Percentiles rank a stretch among this genome's conserved stretches.
These are phyloP conservation scores for Lasioglossum calceatum DNA, from an alignment of 2,888 invertebrate genomes.

Conservation along the genomic window DNA sequence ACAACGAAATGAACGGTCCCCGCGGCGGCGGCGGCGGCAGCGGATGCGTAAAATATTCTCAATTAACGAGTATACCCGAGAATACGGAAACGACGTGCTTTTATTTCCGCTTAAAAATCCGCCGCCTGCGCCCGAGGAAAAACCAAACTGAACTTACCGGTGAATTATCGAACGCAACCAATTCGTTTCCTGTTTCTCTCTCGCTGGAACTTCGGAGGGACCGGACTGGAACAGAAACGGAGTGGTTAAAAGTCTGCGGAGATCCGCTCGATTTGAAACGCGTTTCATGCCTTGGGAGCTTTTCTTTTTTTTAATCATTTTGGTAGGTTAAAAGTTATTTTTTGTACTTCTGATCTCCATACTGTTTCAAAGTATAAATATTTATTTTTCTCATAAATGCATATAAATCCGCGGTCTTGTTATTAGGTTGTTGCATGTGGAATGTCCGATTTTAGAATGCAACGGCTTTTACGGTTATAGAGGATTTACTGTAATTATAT, in stretches of 20 bases:
- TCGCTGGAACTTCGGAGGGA: not conserved
- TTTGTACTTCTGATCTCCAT: no score
- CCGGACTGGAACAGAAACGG: constrained; percentile 11
- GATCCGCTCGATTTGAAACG: not conserved
- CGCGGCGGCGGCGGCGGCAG: no score
- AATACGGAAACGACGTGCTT: not conserved
- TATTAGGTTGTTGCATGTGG: no score
- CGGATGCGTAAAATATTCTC: constrained; percentile 48
- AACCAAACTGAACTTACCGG: not conserved
- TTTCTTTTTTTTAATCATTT: no score
- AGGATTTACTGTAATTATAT: no score
- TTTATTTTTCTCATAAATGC: no score
- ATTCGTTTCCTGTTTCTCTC: constrained; percentile 8
- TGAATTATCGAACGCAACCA: not conserved
- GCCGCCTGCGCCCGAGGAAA: not conserved
- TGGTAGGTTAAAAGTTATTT: no score
- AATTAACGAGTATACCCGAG: constrained; percentile 18
- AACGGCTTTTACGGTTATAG: no score
- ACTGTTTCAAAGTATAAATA: no score
- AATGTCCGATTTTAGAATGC: no score
- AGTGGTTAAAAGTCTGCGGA: not conserved
- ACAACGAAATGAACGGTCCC: constrained; percentile 33
- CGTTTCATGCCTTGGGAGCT: not conserved
- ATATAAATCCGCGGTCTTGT: no score
- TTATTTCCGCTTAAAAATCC: constrained; percentile 1